Evolutionary conservation across 2,888 invertebrate genomes (phyloP).

Genomic region (Stenchaetothrips biformis): DNA sequence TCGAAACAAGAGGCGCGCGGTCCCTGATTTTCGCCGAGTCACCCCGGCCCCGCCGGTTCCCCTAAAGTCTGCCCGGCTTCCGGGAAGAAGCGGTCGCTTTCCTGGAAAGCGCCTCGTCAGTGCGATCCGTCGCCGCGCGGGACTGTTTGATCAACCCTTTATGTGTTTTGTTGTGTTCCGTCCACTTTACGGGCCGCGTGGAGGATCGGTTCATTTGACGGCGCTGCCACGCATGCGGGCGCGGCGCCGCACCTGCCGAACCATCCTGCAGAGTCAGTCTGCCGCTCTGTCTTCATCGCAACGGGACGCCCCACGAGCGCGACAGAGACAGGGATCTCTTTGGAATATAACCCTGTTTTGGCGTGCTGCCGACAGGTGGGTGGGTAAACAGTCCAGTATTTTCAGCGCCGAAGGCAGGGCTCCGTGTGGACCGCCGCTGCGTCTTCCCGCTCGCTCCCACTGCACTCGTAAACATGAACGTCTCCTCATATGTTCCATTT

Average conservation of each 20-base stretch:
- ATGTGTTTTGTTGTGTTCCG: too few relatives aligned
- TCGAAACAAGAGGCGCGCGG: background rate
- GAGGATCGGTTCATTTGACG: too few relatives aligned
- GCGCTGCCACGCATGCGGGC: background rate
- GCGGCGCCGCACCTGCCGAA: background rate
- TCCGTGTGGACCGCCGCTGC: background rate
- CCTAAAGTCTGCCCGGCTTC: background rate
- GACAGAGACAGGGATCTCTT: too few relatives aligned
- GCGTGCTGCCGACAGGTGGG: too few relatives aligned
- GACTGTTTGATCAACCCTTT: background rate
- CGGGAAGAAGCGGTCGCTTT: background rate
- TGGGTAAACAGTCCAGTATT: too few relatives aligned
- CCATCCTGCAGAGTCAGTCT: background rate
- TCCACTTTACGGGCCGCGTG: too few relatives aligned
- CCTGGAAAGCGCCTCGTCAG: background rate
- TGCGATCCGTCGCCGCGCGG: background rate
- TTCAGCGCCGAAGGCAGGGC: too few relatives aligned
- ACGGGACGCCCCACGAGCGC: too few relatives aligned
- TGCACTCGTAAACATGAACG: background rate
- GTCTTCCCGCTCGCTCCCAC: background rate
- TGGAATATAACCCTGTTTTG: too few relatives aligned
- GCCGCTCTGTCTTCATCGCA: too few relatives aligned
- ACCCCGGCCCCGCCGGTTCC: background rate
- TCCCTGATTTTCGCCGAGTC: background rate
- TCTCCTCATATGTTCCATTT: constrained; percentile 9